Conservation (phyloP, 2,113 vertebrate species). For the Macaca fascicularis region T2T-MFA8v1.1 NC_088386.1:135558001-135558500, state of each 20-base stretch:
- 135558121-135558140: not conserved
- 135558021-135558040: not conserved
- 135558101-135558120: not conserved
- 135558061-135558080: not conserved
- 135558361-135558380: not conserved
- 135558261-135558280: not conserved
- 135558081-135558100: not conserved
- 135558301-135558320: not conserved
- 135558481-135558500: not conserved
- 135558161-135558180: not conserved
- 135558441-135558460: not conserved
- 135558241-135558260: not conserved
- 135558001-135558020: not conserved
- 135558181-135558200: not conserved
- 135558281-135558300: not conserved
- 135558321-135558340: not conserved
- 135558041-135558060: not conserved
- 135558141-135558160: not conserved
- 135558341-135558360: not conserved
- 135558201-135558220: not conserved
- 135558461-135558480: not conserved
- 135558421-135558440: rapidly evolving
- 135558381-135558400: not conserved
- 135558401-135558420: not conserved
- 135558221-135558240: not conserved